Base-by-base conservation (phyloP, 1,140 invertebrate species). In the Microplitis mediator region DNA sequence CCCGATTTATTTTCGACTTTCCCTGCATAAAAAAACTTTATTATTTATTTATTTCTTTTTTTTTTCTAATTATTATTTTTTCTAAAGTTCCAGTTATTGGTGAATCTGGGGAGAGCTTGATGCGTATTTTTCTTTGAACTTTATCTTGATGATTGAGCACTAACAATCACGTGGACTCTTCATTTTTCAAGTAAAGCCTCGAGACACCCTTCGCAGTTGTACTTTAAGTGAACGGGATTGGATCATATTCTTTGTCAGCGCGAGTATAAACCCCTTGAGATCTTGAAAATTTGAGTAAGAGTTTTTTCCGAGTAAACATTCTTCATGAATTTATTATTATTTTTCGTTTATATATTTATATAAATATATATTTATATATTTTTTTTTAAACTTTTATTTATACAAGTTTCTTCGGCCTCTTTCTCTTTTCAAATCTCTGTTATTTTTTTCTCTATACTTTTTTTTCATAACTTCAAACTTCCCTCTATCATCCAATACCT, bases 401-500 rank as follows among this genome's bases (percentile, higher is more conserved):
- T 16, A 54, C 13, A 54, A 54, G 52, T 66, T 23, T 11, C 23
- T 62, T 63, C 6, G 34, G 52, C 54, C 63, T 69, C 56, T 69
- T 78, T 81, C 79, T 83, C 85, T 82, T 84, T 84, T 82, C 81
- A 81, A 50, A 39, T 32, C 16, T 67, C 63, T 71, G 63, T 32
- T 51, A 60, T n/a, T 5, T 36, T 66, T 50, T 65, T 71, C 56
- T 23, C 16, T 31, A 34, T 54, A 45, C 9, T 13, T 83, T 86
- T 84, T 85, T 76, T 85, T 86, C 79, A 81, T 86, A 84, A 86
- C 84, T 86, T 87, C 84, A 87, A 86, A 87, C 84, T 87, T 86
- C 85, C 85, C 86, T 87, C 85, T 85, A 86, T 88, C 86, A 88
- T 88, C 86, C 86, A 87, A 87, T 87, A 88, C 86, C 86, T 87